Evolutionary conservation across 2,113 vertebrate genomes (phyloP), one percentile per base, ranked within the genome.

Genomic region (Urocynchramus pylzowi): DNA sequence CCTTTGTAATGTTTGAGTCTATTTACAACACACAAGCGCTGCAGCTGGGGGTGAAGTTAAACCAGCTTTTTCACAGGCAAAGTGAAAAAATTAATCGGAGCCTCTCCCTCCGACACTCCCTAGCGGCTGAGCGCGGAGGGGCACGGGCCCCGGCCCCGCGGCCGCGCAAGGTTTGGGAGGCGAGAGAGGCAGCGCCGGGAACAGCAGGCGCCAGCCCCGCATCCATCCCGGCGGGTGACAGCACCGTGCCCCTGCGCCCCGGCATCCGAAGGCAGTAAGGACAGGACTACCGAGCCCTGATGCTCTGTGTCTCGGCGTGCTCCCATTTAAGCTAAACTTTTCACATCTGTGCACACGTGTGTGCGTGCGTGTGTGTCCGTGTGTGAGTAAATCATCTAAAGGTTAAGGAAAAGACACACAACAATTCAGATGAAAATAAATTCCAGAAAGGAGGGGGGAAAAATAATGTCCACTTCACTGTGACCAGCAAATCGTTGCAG

Each of bases 41-140:
- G 75, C 75, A 45, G 68, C 78, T 47, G 67, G 60, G 84, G 37
- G 52, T 68, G 67, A 95, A 88, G 84, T 88, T 70, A 70, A 75
- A 77, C 27, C 50, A 67, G 41, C 22, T 39, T 59, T 89, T 83
- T 77, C 73, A 16, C 54, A 27, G 92, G 26, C 14, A 42, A 75
- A 84, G 49, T 4, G 73, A 70, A 11, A 78, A 70, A 95, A 90
- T 90, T 64, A 94, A 86, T 60, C 7, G 41, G 11, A 89, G 70
- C 45, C 84, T 84, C 96, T 93, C 95, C 75, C 91, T 93, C 84
- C 56, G 53, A 49, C 97, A 85, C 97, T 96, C 94, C 95, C 98
- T 98, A 91, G 95, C 63, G 97, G 96, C 57, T 44, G 84, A 28
- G 37, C 16, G 18, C 41, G 76, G 86, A 75, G 87, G 53, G 91